These are phyloP conservation scores for Drosophila insularis DNA, from an alignment of 1,140 invertebrate species.

Conservation along the genomic window DNA sequence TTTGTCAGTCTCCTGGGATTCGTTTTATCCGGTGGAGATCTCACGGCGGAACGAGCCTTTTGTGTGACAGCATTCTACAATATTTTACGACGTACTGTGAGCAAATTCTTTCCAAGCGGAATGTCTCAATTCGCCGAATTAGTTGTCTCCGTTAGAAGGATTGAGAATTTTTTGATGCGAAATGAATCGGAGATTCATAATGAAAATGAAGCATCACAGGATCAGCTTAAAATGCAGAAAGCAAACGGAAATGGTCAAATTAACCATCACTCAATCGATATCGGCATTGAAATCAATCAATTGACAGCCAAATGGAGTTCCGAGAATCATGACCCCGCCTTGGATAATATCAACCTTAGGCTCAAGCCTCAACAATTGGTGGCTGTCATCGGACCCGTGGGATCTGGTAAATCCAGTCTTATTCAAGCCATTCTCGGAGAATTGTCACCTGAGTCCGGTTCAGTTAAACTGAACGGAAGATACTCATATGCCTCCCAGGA, in stretches of 20 bases:
- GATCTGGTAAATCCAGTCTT: conserved; percentile 84
- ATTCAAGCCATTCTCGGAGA: conserved; percentile 82
- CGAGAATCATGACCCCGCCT: conserved; percentile 21
- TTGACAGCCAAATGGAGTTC: conserved; percentile 52
- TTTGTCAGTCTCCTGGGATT: conserved; percentile 90
- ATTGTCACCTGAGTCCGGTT: conserved; percentile 41
- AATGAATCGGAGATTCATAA: conserved; percentile 84
- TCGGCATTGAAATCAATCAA: conserved; percentile 33
- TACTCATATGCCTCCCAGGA: conserved; percentile 68
- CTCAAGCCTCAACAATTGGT: conserved; percentile 83
- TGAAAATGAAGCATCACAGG: too few species aligned
- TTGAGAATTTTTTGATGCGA: conserved; percentile 87
- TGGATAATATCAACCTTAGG: conserved; percentile 45
- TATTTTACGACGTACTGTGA: conserved; percentile 88
- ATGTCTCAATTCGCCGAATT: conserved; percentile 87
- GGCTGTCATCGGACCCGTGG: conserved; percentile 86
- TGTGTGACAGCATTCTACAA: conserved; percentile 89
- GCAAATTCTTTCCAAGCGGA: conserved; percentile 86
- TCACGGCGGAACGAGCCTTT: conserved; percentile 88
- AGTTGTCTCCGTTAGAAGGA: conserved; percentile 86
- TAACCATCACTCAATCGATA: too few species aligned
- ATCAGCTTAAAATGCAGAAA: too few species aligned
- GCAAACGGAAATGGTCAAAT: too few species aligned
- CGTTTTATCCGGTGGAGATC: conserved; percentile 85
- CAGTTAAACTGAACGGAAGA: conserved; percentile 37